Conservation (phyloP, 2,888 invertebrate species). For the Oscheius sp. region DNA sequence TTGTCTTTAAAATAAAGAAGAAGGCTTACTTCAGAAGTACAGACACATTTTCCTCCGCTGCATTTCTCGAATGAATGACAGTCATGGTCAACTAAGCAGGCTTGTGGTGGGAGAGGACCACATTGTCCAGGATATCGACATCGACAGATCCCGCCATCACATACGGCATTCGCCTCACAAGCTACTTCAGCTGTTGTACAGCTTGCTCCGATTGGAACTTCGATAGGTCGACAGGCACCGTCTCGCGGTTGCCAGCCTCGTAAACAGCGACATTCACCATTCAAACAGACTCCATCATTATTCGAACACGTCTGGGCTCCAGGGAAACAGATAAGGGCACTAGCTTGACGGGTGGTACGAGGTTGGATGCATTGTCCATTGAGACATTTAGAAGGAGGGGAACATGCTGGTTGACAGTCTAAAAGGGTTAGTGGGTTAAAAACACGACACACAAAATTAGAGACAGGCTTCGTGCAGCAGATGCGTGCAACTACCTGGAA, state of each 20-base stretch:
- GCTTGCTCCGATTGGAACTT: constrained; percentile 32
- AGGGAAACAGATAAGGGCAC: constrained; percentile 42
- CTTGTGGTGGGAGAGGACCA: neutral
- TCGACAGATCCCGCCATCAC: constrained; percentile 33
- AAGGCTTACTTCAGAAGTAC: constrained; percentile 30
- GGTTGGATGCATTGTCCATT: constrained; percentile 14
- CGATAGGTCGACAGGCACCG: constrained; percentile 36
- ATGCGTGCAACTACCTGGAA: constrained; percentile 58
- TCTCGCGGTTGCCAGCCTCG: constrained; percentile 40
- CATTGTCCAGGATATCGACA: constrained; percentile 34
- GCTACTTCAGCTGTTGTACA: constrained; percentile 30
- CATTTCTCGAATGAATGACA: constrained; percentile 30
- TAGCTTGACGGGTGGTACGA: constrained; percentile 15
- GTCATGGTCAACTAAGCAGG: constrained; percentile 31
- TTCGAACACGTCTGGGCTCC: constrained; percentile 48
- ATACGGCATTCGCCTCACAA: constrained; percentile 29
- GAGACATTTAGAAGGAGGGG: constrained; percentile 9
- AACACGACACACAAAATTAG: neutral
- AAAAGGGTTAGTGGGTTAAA: constrained; percentile 16
- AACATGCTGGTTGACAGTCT: constrained; percentile 32
- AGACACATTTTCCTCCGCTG: constrained; percentile 41
- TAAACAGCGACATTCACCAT: constrained; percentile 53
- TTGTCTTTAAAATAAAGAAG: neutral
- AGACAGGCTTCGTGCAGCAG: constrained; percentile 11
- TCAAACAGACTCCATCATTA: constrained; percentile 53